Evolutionary conservation across 1,140 invertebrate genomes (phyloP).

Genomic region (Brachionus sp.): DNA sequence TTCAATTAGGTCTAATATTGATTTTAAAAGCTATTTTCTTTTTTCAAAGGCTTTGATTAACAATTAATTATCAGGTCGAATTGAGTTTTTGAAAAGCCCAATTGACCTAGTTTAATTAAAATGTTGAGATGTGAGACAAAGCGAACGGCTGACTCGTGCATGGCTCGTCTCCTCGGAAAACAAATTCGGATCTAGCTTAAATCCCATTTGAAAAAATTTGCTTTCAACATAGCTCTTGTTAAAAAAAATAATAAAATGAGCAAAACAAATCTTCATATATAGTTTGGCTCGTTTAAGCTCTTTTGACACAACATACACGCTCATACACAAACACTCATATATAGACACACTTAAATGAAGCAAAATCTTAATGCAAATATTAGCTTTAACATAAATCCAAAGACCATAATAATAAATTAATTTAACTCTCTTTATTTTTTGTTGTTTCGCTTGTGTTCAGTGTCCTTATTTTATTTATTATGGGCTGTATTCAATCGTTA

Average conservation of each 20-base stretch:
- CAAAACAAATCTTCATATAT: constrained; percentile 30
- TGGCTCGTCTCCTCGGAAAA: neutral
- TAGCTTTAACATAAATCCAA: constrained; percentile 28
- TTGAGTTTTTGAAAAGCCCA: neutral
- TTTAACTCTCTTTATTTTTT: constrained; percentile 36
- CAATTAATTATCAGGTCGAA: neutral
- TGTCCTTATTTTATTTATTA: neutral
- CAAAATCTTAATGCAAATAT: constrained; percentile 36
- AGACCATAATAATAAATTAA: constrained; percentile 33
- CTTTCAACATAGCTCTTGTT: constrained; percentile 4
- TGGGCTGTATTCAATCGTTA: constrained; percentile 38
- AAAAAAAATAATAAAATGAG: neutral
- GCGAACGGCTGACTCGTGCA: neutral
- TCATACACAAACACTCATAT: constrained; percentile 18
- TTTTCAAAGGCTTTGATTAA: neutral
- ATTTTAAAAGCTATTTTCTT: neutral
- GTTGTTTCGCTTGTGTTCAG: constrained; percentile 15
- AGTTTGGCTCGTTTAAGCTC: neutral
- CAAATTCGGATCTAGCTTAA: neutral
- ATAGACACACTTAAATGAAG: constrained; percentile 26
- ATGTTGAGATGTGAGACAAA: neutral
- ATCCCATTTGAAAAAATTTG: neutral
- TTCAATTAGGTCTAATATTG: neutral
- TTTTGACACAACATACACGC: neutral
- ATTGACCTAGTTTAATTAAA: neutral